Conservation (phyloP, 2,888 invertebrate genomes). For the Amorpha juglandis region DNA sequence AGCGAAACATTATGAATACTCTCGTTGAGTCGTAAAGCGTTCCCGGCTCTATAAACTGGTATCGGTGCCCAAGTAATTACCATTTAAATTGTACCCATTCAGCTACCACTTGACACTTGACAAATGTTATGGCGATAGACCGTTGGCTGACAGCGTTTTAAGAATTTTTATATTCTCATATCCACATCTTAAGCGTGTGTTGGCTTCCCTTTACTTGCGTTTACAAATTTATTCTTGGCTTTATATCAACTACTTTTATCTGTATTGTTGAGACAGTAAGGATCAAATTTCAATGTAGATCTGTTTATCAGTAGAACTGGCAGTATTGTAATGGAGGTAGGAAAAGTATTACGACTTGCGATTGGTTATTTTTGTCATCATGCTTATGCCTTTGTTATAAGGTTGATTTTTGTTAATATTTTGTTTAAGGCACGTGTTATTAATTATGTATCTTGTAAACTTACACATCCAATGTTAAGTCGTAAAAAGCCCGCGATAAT, state of each 20-base stretch:
- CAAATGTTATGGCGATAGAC: slow-evolving; percentile 81
- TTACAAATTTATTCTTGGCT: neutral
- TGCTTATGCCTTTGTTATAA: slow-evolving; percentile 41
- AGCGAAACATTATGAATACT: slow-evolving; percentile 13
- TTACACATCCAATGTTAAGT: slow-evolving; percentile 70
- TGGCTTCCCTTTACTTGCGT: slow-evolving; percentile 67
- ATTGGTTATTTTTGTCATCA: slow-evolving; percentile 44
- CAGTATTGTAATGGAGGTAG: slow-evolving; percentile 43
- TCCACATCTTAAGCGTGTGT: slow-evolving; percentile 78
- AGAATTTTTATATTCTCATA: slow-evolving; percentile 83
- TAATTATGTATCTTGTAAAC: slow-evolving; percentile 44
- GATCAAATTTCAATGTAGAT: slow-evolving; percentile 35
- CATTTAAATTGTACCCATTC: slow-evolving; percentile 80
- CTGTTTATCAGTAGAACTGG: slow-evolving; percentile 21
- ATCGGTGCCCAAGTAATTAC: slow-evolving; percentile 73
- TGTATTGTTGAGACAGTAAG: slow-evolving; percentile 33
- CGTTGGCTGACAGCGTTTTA: slow-evolving; percentile 72
- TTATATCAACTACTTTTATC: neutral
- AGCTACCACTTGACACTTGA: slow-evolving; percentile 80
- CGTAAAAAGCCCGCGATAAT: slow-evolving; percentile 75
- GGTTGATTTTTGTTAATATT: slow-evolving; percentile 36
- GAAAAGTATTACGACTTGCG: slow-evolving; percentile 55
- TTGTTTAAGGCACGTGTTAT: slow-evolving; percentile 36
- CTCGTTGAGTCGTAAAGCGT: slow-evolving; percentile 17
- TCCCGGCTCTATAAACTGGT: slow-evolving; percentile 23